phyloP scores from a whole-genome alignment of 2,888 invertebrate species.

The Drosophila planitibia region DNA sequence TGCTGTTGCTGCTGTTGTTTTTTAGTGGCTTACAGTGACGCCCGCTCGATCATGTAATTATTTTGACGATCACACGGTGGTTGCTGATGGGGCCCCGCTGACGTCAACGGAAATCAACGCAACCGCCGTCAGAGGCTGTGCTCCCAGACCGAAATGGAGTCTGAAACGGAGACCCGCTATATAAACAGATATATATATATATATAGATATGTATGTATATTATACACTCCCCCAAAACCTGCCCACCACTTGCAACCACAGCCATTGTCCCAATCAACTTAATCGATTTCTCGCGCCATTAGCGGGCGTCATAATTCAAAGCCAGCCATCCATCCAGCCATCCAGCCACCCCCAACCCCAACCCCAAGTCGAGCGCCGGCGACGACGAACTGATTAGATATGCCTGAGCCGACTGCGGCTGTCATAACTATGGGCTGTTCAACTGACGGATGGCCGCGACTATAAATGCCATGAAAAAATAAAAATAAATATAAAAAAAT shows the following conservation, averaged over 20 bases:
- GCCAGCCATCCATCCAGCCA: slow-evolving; percentile 25
- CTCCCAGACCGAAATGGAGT: background rate
- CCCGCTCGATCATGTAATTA: slow-evolving; percentile 70
- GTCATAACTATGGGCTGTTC: slow-evolving; percentile 50
- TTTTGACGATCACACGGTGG: slow-evolving; percentile 72
- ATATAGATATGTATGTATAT: background rate
- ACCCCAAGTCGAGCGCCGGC: slow-evolving; percentile 16
- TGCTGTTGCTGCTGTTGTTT: slow-evolving; percentile 24
- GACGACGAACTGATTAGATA: slow-evolving; percentile 53
- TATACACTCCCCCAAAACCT: background rate
- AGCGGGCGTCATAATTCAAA: slow-evolving; percentile 67
- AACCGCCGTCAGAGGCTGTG: slow-evolving; percentile 28
- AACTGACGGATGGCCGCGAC: slow-evolving; percentile 61
- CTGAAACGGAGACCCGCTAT: background rate
- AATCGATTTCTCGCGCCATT: slow-evolving; percentile 75
- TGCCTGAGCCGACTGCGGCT: slow-evolving; percentile 29
- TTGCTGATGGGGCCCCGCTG: slow-evolving; percentile 59
- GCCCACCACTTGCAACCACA: background rate
- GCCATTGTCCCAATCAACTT: slow-evolving; percentile 13
- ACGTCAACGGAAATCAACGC: slow-evolving; percentile 75
- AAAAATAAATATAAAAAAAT: background rate
- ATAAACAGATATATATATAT: too few relatives aligned
- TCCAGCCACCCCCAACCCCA: slow-evolving; percentile 40
- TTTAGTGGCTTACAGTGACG: slow-evolving; percentile 48
- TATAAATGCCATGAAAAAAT: slow-evolving; percentile 13